Conservation (phyloP, 2,797 vertebrate species). For the Tragelaphus oryx region DNA sequence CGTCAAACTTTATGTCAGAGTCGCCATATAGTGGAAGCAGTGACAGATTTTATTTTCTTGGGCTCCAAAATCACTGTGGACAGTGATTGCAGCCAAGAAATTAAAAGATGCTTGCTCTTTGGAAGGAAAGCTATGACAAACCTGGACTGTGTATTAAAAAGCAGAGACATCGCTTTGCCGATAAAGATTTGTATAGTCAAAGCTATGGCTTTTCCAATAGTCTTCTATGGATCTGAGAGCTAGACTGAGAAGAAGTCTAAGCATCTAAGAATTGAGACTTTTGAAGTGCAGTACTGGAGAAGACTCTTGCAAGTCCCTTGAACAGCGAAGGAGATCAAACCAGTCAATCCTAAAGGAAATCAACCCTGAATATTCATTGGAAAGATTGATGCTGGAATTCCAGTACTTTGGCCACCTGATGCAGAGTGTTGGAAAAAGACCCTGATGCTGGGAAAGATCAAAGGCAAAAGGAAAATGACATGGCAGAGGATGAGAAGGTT, state of each 20-base stretch:
- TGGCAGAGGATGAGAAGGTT: not conserved
- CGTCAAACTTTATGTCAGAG: accelerated
- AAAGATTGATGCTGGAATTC: not conserved
- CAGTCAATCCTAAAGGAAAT: not conserved
- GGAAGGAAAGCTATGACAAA: not conserved
- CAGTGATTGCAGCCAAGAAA: not conserved
- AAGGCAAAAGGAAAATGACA: not conserved
- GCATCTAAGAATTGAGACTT: not conserved
- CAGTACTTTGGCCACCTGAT: not conserved
- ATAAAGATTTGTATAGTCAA: not conserved
- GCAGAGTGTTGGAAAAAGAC: not conserved
- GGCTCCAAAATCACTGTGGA: not conserved
- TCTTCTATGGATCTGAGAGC: not conserved
- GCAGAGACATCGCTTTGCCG: not conserved
- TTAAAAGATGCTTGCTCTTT: not conserved
- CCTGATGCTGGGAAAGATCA: not conserved
- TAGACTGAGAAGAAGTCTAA: not conserved
- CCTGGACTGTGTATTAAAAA: not conserved
- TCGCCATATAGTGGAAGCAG: not conserved
- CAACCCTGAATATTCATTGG: not conserved
- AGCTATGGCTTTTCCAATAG: not conserved
- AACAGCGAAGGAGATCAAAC: not conserved
- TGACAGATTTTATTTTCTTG: not conserved
- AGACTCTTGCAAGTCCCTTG: not conserved
- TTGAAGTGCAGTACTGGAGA: not conserved